Percentiles rank a stretch among this genome's conserved stretches.
These are phyloP conservation scores for Forpus xanthops DNA, from an alignment of 2,797 vertebrate species.

Conservation along the genomic window DNA sequence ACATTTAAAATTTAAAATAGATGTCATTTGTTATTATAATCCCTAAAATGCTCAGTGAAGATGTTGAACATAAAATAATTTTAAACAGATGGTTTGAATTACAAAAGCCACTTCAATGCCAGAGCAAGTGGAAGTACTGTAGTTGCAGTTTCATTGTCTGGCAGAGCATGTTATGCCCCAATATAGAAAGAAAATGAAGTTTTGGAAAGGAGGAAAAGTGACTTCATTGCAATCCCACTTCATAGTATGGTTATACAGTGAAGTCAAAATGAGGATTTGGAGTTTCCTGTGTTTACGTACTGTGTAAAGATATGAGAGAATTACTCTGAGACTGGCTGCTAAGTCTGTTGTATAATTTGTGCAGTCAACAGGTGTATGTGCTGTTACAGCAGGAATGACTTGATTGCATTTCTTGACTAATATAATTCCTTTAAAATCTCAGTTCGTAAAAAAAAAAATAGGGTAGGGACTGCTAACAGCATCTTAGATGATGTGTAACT, in stretches of 20 bases:
- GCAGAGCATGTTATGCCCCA: neutral
- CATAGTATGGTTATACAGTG: neutral
- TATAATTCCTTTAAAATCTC: neutral
- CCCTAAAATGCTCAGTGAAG: neutral
- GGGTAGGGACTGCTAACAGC: neutral
- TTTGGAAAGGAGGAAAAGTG: neutral
- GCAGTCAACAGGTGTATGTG: neutral
- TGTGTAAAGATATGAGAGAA: neutral
- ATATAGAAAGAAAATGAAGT: neutral
- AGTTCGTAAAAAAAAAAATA: neutral
- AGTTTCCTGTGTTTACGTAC: neutral
- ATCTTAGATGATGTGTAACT: neutral
- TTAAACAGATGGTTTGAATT: slow-evolving; percentile 19
- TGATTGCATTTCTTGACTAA: neutral
- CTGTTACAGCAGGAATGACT: neutral
- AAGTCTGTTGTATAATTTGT: neutral
- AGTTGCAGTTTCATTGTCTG: neutral
- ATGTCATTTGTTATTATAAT: slow-evolving; percentile 42
- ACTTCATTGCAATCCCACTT: neutral
- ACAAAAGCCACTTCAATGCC: neutral
- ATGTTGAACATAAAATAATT: neutral
- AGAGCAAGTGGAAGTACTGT: neutral
- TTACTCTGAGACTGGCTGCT: neutral
- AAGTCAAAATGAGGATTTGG: neutral
- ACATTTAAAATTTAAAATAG: slow-evolving; percentile 47